Evolutionary conservation across 2,888 invertebrate genomes (phyloP), one percentile per base, ranked within the genome.

Genomic region (Gastrophysa polygoni): DNA sequence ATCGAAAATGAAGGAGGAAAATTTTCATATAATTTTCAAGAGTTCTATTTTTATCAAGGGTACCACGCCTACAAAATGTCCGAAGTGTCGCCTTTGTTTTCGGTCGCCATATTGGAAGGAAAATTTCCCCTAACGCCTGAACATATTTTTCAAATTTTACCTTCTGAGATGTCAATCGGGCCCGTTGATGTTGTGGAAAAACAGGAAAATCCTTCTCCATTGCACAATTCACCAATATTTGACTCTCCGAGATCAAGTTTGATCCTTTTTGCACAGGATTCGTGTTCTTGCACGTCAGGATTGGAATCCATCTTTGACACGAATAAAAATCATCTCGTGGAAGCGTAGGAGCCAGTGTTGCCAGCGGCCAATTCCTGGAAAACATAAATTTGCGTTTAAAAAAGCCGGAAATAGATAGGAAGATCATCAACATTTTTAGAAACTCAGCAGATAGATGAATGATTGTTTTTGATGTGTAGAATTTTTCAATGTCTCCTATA

Each of bases 271-370:
- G 79, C 79, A 74, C 77, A 68, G 73, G 80, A 81, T 80, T 78
- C 81, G 77, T 80, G 79, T 79, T 80, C 80, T 73, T 75, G 74
- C 73, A 78, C 79, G 75, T 80, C 80, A 76, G 77, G 77, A 77
- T 77, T 75, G 78, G 81, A 78, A 77, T 81, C 81, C 82, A 82
- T 82, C 75, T 81, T 82, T 79, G 80, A 81, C 81, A 82, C 81
- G 80, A 81, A 80, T 80, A 78, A 78, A 75, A 75, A 54, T 63
- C 55, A 64, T n/a, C n/a, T n/a, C n/a, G n/a, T n/a, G n/a, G n/a
- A n/a, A n/a, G n/a, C n/a, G n/a, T n/a, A n/a, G n/a, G n/a, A n/a
- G n/a, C n/a, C n/a, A n/a, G n/a, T n/a, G n/a, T n/a, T n/a, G n/a
- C n/a, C n/a, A n/a, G n/a, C n/a, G n/a, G n/a, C n/a, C n/a, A n/a